phyloP scores from a whole-genome alignment of 2,113 vertebrate genomes.

The Boleophthalmus pectinirostris region DNA sequence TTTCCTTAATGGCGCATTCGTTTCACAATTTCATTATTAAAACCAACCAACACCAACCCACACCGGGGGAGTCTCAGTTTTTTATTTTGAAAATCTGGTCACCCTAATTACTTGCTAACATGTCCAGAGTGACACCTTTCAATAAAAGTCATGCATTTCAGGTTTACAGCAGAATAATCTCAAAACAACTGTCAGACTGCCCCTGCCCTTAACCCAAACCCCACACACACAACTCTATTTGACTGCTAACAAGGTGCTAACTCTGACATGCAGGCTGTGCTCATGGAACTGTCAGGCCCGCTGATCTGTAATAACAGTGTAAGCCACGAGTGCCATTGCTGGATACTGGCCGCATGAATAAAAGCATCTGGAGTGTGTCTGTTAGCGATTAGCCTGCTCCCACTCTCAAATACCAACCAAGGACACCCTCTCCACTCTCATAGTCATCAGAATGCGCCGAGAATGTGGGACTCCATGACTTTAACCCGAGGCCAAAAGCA shows the following conservation, averaged over 20 bases:
- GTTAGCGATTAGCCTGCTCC: conserved; percentile 33
- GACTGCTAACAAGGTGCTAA: conserved; percentile 64
- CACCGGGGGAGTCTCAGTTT: too few species aligned
- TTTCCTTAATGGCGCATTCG: too few species aligned
- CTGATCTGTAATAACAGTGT: conserved; percentile 63
- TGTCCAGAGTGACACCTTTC: too few species aligned
- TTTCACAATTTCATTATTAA: too few species aligned
- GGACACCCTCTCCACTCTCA: conserved; percentile 28
- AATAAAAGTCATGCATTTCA: too few species aligned
- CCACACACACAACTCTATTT: conserved; percentile 63
- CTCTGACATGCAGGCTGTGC: conserved; percentile 62
- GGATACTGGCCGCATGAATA: conserved; percentile 24
- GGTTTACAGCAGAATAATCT: too few species aligned
- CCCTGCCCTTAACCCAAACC: conserved; percentile 32
- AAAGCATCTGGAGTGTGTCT: conserved; percentile 42
- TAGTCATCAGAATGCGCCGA: conserved; percentile 25
- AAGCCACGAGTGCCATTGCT: conserved; percentile 34
- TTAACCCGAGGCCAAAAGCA: not conserved
- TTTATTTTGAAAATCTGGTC: too few species aligned
- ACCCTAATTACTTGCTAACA: too few species aligned
- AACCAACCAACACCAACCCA: too few species aligned
- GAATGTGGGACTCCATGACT: conserved; percentile 34
- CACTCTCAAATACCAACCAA: conserved; percentile 32
- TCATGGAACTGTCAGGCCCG: conserved; percentile 58
- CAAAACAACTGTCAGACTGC: too few species aligned